A percentile compares a stretch with the other conserved stretches of the same genome.
These are phyloP conservation scores for Eurytoma californica DNA, from an alignment of 2,888 invertebrate genomes.

Conservation along the genomic window DNA sequence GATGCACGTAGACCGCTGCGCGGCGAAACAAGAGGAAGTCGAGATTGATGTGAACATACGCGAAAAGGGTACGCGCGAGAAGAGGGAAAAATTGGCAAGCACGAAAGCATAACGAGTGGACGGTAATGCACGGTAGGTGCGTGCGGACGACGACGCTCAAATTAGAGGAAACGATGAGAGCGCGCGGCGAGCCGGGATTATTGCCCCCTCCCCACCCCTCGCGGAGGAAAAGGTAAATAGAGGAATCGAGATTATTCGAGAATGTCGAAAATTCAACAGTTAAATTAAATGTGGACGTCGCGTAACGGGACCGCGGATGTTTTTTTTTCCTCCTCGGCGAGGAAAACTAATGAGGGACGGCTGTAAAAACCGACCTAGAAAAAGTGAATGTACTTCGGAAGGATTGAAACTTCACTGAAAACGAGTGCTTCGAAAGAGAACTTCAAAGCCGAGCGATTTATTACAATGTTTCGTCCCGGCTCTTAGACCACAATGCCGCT, in stretches of 20 bases:
- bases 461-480: not conserved
- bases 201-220: too few species aligned
- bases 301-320: too few species aligned
- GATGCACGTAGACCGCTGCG: not conserved
- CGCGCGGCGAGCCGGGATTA: not conserved
- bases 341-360: too few species aligned
- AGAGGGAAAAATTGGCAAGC: conserved; percentile 30
- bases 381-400: not conserved
- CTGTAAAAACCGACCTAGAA: too few species aligned
- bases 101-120: conserved; percentile 30
- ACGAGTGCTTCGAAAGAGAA: not conserved
- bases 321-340: not conserved
- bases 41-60: conserved; percentile 41
- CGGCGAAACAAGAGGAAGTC: conserved; percentile 30
- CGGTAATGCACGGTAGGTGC: not conserved
- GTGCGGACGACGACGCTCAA: conserved; percentile 11
- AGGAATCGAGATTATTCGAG: not conserved
- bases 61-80: conserved; percentile 2
- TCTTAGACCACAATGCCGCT: not conserved
- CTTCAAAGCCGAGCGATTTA: not conserved
- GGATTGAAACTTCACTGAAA: conserved; percentile 2
- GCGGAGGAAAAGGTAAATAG: not conserved
- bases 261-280: too few species aligned
- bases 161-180: conserved; percentile 38
- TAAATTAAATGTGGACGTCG: too few species aligned